Evolutionary conservation across 2,888 invertebrate species (phyloP).

Genomic region (Lomographa bimaculata): DNA sequence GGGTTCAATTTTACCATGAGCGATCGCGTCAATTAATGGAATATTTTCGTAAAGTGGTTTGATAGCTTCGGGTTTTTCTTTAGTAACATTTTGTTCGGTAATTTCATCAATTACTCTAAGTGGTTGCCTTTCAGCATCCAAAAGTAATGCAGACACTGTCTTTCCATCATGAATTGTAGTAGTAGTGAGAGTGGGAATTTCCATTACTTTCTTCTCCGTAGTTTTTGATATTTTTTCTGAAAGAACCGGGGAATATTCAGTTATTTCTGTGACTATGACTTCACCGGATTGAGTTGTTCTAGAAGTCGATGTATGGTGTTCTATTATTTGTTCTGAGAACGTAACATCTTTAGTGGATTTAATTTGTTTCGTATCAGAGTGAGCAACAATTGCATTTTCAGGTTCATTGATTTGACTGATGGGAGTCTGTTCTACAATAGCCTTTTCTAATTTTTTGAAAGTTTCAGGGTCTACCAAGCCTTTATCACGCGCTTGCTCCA

Average conservation of each 20-base stretch:
- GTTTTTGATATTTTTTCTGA: conserved; percentile 38
- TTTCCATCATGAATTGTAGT: conserved; percentile 51
- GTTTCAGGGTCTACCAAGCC: conserved; percentile 84
- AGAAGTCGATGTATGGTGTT: conserved; percentile 21
- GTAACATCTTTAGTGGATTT: conserved; percentile 29
- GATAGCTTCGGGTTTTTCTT: conserved; percentile 51
- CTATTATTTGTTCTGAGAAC: conserved; percentile 50
- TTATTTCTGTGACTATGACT: conserved; percentile 36
- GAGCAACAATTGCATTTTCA: conserved; percentile 18
- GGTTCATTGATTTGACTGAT: conserved; percentile 19
- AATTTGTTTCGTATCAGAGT: conserved; percentile 11
- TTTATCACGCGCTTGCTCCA: conserved; percentile 88
- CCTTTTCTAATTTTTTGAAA: conserved; percentile 46
- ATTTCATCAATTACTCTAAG: conserved; percentile 75
- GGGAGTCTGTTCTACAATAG: conserved; percentile 35
- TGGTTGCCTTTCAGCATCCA: conserved; percentile 75
- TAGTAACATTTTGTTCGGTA: conserved; percentile 71
- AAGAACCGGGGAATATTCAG: conserved; percentile 42
- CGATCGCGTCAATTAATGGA: conserved; percentile 85
- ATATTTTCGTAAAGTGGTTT: conserved; percentile 74
- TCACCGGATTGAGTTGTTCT: conserved; percentile 13
- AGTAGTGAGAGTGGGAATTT: conserved; percentile 33
- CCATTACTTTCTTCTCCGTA: conserved; percentile 42
- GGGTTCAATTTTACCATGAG: conserved; percentile 86
- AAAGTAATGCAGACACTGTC: conserved; percentile 62